Conservation (phyloP, 2,113 vertebrate species). For the Tor tambroides region DNA sequence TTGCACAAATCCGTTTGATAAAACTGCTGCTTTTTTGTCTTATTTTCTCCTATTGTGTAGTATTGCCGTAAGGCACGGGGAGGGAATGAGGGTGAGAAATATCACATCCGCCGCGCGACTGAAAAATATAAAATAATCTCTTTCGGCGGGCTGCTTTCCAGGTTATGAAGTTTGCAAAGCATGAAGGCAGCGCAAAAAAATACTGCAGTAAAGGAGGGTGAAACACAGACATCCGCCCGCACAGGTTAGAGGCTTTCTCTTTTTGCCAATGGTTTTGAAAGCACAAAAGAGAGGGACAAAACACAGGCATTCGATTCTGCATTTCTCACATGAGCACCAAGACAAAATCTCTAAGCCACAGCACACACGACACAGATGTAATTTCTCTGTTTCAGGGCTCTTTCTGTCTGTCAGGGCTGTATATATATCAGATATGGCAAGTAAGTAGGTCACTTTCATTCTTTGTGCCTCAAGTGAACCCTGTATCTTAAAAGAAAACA, state of each 20-base stretch:
- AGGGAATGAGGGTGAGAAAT: constrained; percentile 54
- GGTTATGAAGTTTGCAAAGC: constrained; percentile 60
- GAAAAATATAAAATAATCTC: constrained; percentile 63
- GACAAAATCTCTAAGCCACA: not conserved
- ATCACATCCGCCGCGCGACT: constrained; percentile 62
- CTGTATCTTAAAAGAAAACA: too few relatives aligned
- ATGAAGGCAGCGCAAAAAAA: constrained; percentile 43
- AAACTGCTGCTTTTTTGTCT: constrained; percentile 57
- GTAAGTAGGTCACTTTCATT: not conserved
- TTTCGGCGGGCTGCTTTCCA: constrained; percentile 67
- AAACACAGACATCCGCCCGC: constrained; percentile 5
- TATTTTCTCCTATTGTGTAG: constrained; percentile 66
- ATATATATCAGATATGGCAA: not conserved
- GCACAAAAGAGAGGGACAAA: not conserved
- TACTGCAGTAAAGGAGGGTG: constrained; percentile 64
- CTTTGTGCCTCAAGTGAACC: not conserved
- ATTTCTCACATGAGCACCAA: not conserved
- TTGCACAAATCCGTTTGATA: constrained; percentile 71
- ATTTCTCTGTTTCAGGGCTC: not conserved
- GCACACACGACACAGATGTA: not conserved
- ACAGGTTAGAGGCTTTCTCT: not conserved
- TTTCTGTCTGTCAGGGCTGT: not conserved
- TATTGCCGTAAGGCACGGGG: constrained; percentile 66
- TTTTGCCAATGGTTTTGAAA: not conserved
- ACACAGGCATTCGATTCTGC: not conserved